A percentile compares a stretch with the other conserved stretches of the same genome.
phyloP scores from a whole-genome alignment of 37 sponge, comb jelly and placozoan genomes.

The Theonella swinhoei region DNA sequence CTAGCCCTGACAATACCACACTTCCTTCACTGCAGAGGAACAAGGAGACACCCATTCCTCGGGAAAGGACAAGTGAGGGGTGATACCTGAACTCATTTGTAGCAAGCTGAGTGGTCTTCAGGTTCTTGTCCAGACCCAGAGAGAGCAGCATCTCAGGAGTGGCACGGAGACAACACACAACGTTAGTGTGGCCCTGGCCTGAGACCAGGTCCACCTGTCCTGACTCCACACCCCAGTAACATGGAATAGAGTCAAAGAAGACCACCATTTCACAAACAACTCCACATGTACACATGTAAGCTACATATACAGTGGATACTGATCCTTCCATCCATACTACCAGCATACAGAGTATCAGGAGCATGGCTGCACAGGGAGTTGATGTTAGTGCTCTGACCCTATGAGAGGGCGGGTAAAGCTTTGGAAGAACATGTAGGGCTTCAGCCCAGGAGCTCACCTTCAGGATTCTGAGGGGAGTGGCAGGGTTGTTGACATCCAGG shows the following conservation, averaged over 20 bases:
- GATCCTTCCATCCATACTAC: slow-evolving; percentile 80
- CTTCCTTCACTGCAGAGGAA: slow-evolving; percentile 16
- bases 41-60: background rate
- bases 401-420: background rate
- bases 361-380: slow-evolving; percentile 60
- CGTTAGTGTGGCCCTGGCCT: slow-evolving; percentile 72
- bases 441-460: slow-evolving; percentile 41
- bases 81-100: slow-evolving; percentile 79
- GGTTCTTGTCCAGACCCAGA: slow-evolving; percentile 72
- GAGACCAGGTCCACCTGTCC: slow-evolving; percentile 70
- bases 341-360: slow-evolving; percentile 66
- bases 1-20: slow-evolving; percentile 51
- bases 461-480: slow-evolving; percentile 77
- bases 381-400: slow-evolving; percentile 92
- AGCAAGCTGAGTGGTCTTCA: slow-evolving; percentile 43
- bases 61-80: background rate
- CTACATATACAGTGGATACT: slow-evolving; percentile 58
- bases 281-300: background rate
- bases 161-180: slow-evolving; percentile 46
- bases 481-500: slow-evolving; percentile 89
- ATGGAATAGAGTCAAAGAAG: slow-evolving; percentile 41
- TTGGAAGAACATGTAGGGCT: background rate
- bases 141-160: slow-evolving; percentile 71
- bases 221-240: slow-evolving; percentile 62
- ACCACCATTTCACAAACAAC: background rate